Percentiles rank a stretch among this genome's conserved stretches.
These are phyloP conservation scores for Podarcis muralis DNA, from an alignment of 2,113 vertebrate species.

Conservation along the genomic window DNA sequence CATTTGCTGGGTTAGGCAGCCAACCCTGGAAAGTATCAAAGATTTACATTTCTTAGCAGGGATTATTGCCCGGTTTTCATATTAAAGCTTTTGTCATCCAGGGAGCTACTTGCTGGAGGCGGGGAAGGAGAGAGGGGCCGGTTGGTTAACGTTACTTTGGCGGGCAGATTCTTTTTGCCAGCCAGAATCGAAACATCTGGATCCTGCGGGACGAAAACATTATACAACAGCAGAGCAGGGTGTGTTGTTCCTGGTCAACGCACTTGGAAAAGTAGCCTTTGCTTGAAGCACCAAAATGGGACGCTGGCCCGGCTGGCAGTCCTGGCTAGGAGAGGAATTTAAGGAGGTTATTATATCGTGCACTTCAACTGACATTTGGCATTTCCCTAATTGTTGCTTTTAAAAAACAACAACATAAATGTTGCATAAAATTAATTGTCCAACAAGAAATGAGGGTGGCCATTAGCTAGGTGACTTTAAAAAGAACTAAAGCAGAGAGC, in stretches of 20 bases:
- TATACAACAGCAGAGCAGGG: constrained; percentile 17
- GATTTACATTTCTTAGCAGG: constrained; percentile 61
- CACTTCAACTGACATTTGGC: neutral
- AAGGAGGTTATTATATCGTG: neutral
- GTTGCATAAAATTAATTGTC: neutral
- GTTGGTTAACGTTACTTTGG: constrained; percentile 38
- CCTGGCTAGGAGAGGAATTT: neutral
- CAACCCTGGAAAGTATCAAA: constrained; percentile 47
- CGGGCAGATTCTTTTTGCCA: constrained; percentile 55
- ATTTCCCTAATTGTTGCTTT: neutral
- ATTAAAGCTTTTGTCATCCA: constrained; percentile 30
- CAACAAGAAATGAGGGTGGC: neutral
- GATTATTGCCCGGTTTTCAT: constrained; percentile 38
- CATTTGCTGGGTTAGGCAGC: constrained; percentile 56
- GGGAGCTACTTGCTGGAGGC: neutral
- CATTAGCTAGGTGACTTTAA: neutral
- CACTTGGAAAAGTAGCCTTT: neutral
- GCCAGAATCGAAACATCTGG: constrained; percentile 69
- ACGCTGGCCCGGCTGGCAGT: too few relatives aligned
- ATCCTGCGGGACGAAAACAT: constrained; percentile 51
- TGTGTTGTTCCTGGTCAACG: neutral
- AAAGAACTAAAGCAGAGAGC: too few relatives aligned
- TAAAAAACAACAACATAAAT: neutral
- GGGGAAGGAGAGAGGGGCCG: neutral
- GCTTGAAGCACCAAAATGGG: too few relatives aligned